phyloP scores from a whole-genome alignment of 2,888 invertebrate genomes.

The Cantharis rufa region DNA sequence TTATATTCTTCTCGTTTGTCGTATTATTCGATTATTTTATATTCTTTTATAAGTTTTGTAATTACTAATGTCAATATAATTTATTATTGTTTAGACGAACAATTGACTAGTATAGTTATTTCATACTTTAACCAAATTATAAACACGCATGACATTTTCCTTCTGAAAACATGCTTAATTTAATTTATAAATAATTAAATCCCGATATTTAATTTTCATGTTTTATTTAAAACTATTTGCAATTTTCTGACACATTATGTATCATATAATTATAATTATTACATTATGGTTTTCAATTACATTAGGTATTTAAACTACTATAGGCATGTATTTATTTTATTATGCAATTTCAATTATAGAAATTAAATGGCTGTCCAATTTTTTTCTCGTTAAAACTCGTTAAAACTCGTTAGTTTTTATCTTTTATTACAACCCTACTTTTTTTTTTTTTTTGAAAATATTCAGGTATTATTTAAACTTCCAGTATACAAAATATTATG shows the following conservation, averaged over 20 bases:
- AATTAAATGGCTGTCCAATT: neutral
- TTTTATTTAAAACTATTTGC: neutral
- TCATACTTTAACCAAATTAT: neutral
- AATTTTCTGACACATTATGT: no score
- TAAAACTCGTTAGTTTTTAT: neutral
- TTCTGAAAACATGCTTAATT: neutral
- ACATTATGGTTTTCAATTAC: neutral
- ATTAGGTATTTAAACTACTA: neutral
- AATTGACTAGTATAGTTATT: neutral
- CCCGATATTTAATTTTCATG: neutral
- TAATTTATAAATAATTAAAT: neutral
- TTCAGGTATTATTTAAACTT: no score
- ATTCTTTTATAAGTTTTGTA: neutral
- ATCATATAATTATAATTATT: neutral
- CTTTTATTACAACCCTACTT: neutral
- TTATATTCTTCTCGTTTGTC: no score
- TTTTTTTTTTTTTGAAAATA: no score
- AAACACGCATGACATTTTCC: neutral
- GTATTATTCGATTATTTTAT: neutral
- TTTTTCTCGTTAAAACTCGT: no score
- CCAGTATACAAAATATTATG: no score
- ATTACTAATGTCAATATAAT: neutral
- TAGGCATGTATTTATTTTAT: neutral
- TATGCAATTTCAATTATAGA: neutral
- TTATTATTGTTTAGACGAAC: neutral